Evolutionary conservation across 2,888 invertebrate genomes (phyloP).

Genomic region (Dryobota labecula): DNA sequence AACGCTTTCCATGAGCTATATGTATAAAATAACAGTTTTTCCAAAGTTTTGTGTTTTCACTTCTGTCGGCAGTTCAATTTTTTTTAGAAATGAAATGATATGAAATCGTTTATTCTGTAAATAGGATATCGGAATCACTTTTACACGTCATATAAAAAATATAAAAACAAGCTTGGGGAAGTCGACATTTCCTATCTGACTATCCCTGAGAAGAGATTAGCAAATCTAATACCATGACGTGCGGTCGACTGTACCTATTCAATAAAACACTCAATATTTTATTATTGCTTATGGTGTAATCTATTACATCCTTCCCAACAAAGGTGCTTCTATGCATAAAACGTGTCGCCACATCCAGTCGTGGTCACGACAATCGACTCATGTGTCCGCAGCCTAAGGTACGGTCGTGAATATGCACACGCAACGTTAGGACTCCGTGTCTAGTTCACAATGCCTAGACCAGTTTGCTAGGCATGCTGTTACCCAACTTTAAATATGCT

Average conservation of each 20-base stretch:
- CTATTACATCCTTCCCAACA: slow-evolving; percentile 25
- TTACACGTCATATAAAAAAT: too few species aligned
- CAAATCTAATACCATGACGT: too few species aligned
- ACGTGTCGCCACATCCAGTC: slow-evolving; percentile 12
- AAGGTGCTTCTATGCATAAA: slow-evolving; percentile 12
- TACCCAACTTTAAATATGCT: slow-evolving; percentile 61
- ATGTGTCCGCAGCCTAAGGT: slow-evolving; percentile 33
- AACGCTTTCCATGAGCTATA: too few species aligned
- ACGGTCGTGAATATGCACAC: slow-evolving; percentile 69
- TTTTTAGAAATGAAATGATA: too few species aligned
- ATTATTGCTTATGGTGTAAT: neutral
- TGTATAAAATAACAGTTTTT: too few species aligned
- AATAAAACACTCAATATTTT: neutral
- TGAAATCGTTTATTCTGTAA: too few species aligned
- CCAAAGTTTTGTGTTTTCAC: too few species aligned
- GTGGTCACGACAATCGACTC: slow-evolving; percentile 29
- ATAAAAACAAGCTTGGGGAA: too few species aligned
- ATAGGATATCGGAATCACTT: too few species aligned
- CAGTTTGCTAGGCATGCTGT: slow-evolving; percentile 64
- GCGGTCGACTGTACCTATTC: neutral
- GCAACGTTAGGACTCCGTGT: slow-evolving; percentile 72
- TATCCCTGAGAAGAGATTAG: too few species aligned
- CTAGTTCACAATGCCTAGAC: slow-evolving; percentile 70
- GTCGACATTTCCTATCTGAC: too few species aligned
- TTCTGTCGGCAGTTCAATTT: too few species aligned